These are phyloP conservation scores for Nibea coibor DNA, from an alignment of 2,113 vertebrate genomes.

Conservation along the genomic window DNA sequence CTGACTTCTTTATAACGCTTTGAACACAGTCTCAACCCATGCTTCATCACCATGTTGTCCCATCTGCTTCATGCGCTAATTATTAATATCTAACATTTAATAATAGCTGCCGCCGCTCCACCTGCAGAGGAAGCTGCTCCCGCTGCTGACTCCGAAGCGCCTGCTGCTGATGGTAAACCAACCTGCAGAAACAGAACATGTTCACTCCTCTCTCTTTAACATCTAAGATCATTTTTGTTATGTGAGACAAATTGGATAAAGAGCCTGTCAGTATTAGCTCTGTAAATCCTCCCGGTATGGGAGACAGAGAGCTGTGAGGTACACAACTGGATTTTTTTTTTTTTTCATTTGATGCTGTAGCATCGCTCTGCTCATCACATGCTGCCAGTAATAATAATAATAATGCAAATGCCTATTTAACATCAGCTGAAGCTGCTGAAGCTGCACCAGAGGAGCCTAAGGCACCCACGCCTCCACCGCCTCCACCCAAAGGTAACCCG, in stretches of 20 bases:
- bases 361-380: conserved; percentile 45
- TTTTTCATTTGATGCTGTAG: conserved; percentile 21
- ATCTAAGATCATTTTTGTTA: neutral
- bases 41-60: neutral
- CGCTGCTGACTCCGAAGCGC: conserved; percentile 45
- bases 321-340: conserved; percentile 14
- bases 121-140: conserved; percentile 50
- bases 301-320: conserved; percentile 19
- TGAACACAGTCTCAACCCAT: neutral
- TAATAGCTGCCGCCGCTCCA: conserved; percentile 57
- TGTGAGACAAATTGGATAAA: conserved; percentile 11
- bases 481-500: conserved; percentile 80
- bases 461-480: conserved; percentile 79
- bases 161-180: conserved; percentile 64
- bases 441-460: conserved; percentile 78
- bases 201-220: conserved; percentile 12
- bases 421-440: conserved; percentile 78
- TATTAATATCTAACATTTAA: conserved; percentile 57
- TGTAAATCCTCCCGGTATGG: neutral
- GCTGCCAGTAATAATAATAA: conserved; percentile 42
- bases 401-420: conserved; percentile 67
- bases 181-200: conserved; percentile 25
- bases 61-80: conserved; percentile 42
- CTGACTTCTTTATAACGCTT: neutral
- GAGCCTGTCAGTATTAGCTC: neutral